A percentile compares a stretch with the other conserved stretches of the same genome.
phyloP scores from a whole-genome alignment of 2,113 vertebrate genomes.

The Nothobranchius furzeri region DNA sequence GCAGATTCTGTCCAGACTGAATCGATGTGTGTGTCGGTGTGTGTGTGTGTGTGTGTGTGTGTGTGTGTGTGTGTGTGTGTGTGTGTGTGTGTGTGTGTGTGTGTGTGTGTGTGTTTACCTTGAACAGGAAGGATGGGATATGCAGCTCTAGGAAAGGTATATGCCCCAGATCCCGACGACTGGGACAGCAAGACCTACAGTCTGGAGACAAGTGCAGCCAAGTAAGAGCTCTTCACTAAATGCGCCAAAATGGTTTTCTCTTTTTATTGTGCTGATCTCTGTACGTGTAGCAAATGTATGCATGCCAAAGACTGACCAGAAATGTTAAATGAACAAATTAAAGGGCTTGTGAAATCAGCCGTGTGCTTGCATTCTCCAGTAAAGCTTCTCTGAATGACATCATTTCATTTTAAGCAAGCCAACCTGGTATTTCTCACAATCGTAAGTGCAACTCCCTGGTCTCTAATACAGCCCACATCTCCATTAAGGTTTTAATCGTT shows the following conservation, averaged over 20 bases:
- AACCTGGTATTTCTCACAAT: slow-evolving; percentile 27
- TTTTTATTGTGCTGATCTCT: too few species aligned
- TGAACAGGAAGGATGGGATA: slow-evolving; percentile 84
- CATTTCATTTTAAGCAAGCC: background rate
- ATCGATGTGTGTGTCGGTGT: slow-evolving; percentile 35
- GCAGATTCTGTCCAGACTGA: slow-evolving; percentile 63
- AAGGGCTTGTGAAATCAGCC: slow-evolving; percentile 26
- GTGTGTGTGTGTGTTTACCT: slow-evolving; percentile 50
- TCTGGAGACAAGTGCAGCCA: slow-evolving; percentile 84
- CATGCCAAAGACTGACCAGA: slow-evolving; percentile 24
- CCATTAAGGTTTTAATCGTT: slow-evolving; percentile 31
- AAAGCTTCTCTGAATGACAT: slow-evolving; percentile 10
- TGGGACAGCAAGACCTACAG: slow-evolving; percentile 94
- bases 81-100: slow-evolving; percentile 25
- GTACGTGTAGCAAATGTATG: slow-evolving; percentile 35
- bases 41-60: slow-evolving; percentile 39
- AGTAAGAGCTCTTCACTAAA: slow-evolving; percentile 77
- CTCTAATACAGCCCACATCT: slow-evolving; percentile 11
- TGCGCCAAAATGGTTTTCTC: slow-evolving; percentile 1
- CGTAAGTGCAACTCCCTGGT: slow-evolving; percentile 26
- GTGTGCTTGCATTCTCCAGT: slow-evolving; percentile 8
- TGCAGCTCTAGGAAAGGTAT: slow-evolving; percentile 85
- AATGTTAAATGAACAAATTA: slow-evolving; percentile 33
- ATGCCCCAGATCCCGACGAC: slow-evolving; percentile 89
- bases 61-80: slow-evolving; percentile 25